phyloP scores from a whole-genome alignment of 2,797 vertebrate genomes.

The Glyptemys insculpta region DNA sequence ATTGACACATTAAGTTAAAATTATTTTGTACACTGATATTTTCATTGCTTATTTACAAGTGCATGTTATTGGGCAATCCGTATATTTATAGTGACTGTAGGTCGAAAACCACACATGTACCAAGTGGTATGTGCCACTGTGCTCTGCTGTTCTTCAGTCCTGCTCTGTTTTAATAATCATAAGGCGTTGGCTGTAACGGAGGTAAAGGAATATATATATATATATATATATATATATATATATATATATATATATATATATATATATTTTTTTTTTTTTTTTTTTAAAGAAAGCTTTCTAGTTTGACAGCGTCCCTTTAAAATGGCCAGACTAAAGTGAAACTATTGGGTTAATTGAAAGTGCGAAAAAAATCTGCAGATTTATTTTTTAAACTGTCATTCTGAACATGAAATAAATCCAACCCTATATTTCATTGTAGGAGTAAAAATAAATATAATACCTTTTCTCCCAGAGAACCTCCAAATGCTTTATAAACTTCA shows the following conservation, averaged over 20 bases:
- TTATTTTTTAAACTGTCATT: not conserved
- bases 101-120: not conserved
- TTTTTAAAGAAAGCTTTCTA: not conserved
- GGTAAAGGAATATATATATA: not conserved
- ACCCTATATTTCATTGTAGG: not conserved
- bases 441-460: not conserved
- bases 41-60: not conserved
- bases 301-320: not conserved
- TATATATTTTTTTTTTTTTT: no score
- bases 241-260: no score
- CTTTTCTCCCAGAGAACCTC: not conserved
- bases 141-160: not conserved
- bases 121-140: not conserved
- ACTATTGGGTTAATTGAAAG: not conserved
- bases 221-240: no score
- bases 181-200: not conserved
- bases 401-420: not conserved
- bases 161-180: not conserved
- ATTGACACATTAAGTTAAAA: not conserved
- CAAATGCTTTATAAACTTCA: not conserved
- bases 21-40: no score
- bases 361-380: not conserved
- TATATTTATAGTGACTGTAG: not conserved
- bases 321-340: not conserved
- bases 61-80: not conserved